A percentile compares a stretch with the other conserved stretches of the same genome.
Evolutionary conservation across 2,113 vertebrate genomes (phyloP).

Genomic region (Calidris pygmaea): DNA sequence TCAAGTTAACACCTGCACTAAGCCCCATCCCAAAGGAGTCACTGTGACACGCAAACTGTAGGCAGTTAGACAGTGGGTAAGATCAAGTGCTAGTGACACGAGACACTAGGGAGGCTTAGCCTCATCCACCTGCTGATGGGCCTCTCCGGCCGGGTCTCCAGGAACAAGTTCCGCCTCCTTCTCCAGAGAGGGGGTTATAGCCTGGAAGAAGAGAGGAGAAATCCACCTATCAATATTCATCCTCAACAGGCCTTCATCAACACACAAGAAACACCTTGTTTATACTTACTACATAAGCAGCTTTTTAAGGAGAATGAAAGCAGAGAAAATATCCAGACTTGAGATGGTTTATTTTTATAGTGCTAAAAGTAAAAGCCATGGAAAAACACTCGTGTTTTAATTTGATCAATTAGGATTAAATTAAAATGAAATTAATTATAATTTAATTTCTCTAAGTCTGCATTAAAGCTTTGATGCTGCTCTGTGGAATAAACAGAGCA

Average conservation of each 20-base stretch:
- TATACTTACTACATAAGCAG: neutral
- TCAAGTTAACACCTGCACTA: neutral
- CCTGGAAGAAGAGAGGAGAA: slow-evolving; percentile 72
- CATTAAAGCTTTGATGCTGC: neutral
- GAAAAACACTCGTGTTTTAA: neutral
- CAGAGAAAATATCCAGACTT: neutral
- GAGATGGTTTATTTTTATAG: neutral
- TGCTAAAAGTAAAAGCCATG: neutral
- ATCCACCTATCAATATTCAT: neutral
- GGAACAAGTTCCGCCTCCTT: slow-evolving; percentile 85
- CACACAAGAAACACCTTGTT: neutral
- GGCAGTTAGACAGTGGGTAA: slow-evolving; percentile 56
- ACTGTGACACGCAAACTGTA: slow-evolving; percentile 60
- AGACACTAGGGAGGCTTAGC: slow-evolving; percentile 74
- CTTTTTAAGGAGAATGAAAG: neutral
- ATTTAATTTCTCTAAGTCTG: neutral
- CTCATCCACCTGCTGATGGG: slow-evolving; percentile 90
- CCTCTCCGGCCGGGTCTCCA: slow-evolving; percentile 92
- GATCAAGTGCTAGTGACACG: slow-evolving; percentile 26
- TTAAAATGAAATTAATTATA: neutral
- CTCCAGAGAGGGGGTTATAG: slow-evolving; percentile 89
- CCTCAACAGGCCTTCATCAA: neutral
- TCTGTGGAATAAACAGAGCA: neutral
- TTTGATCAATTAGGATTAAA: neutral
- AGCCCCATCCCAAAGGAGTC: slow-evolving; percentile 23